phyloP scores from a whole-genome alignment of 2,888 invertebrate genomes.

The Sycophila texana region DNA sequence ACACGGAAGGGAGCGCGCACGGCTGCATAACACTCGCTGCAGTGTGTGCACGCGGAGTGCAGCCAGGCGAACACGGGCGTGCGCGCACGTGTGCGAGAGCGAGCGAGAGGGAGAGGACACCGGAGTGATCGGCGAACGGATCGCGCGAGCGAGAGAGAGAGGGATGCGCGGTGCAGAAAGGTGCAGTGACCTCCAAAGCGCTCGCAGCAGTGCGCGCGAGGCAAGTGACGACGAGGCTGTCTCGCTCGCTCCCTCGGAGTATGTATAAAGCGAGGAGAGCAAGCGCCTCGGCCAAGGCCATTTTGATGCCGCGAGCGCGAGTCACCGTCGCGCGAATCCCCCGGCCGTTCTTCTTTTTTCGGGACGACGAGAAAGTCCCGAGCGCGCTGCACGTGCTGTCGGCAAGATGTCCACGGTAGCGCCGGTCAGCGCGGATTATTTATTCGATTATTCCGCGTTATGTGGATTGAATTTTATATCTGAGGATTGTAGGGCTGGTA shows the following conservation, averaged over 20 bases:
- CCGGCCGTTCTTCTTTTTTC: constrained; percentile 26
- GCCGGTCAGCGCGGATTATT: background rate
- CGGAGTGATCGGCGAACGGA: constrained; percentile 12
- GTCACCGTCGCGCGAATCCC: constrained; percentile 32
- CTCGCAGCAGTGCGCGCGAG: constrained; percentile 52
- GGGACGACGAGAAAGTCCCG: constrained; percentile 9
- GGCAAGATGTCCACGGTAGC: background rate
- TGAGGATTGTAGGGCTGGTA: too few species aligned
- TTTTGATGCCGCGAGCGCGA: constrained; percentile 48
- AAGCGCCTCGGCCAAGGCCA: constrained; percentile 56
- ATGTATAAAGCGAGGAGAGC: constrained; percentile 36
- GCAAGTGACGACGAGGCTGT: constrained; percentile 18
- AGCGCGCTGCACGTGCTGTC: constrained; percentile 22
- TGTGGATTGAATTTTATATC: too few species aligned
- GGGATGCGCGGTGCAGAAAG: constrained; percentile 58
- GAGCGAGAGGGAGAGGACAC: background rate
- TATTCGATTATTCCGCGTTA: too few species aligned
- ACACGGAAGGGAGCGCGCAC: constrained; percentile 2
- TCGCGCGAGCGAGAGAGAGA: constrained; percentile 55
- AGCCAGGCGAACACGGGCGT: constrained; percentile 2
- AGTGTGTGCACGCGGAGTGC: too few species aligned
- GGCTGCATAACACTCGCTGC: too few species aligned
- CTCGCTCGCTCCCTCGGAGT: background rate
- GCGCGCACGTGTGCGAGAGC: background rate
- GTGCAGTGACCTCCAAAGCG: constrained; percentile 70